Evolutionary conservation across 2,888 invertebrate genomes (phyloP), one percentile per base, ranked within the genome.

Genomic region (Slavum lentiscoides): DNA sequence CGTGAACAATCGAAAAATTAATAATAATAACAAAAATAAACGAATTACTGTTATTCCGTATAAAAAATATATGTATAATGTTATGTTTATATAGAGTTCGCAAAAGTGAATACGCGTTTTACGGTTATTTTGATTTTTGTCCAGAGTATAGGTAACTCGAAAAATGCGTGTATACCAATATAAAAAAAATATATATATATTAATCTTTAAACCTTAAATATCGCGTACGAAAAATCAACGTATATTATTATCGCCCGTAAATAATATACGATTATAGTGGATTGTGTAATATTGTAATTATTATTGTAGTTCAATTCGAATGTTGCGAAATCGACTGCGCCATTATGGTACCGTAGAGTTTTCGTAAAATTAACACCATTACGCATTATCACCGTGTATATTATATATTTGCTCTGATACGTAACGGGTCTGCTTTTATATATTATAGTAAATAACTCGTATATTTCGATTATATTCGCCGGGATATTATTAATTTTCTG

Each of bases 1-100:
- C 74, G 64, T 64, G n/a, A 53, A 74, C 11, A 74, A 74, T 74
- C 37, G 30, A 64, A 74, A 74, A 74, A 64, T 53, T n/a, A 37
- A 64, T 62, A 74, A 43, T 13, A 74, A 66, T 17, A 64, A 43
- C 39, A 7, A 43, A 73, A 49, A 19, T 17, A 53, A 15, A 30
- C 13, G 15, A 9, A 4, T 49, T 37, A 58, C 4, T 21, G n/a
- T 70, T 15, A 21, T 21, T 70, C n/a, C 4, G 21, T 21, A 30
- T 30, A 30, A 30, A 1, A 4, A 1, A 30, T 30, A 30, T 4
- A 30, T 30, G 3, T 58, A 58, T 58, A 49, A 49, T 49, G 0
- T 49, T 49, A 49, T 15, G 15, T 49, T 49, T 49, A 49, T 49
- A 49, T 3, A 13, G 39, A 39, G 1, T 49, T 3, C 3, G 49